These are phyloP conservation scores for Itoplectis maculator DNA, from an alignment of 2,888 invertebrate species.

Conservation along the genomic window DNA sequence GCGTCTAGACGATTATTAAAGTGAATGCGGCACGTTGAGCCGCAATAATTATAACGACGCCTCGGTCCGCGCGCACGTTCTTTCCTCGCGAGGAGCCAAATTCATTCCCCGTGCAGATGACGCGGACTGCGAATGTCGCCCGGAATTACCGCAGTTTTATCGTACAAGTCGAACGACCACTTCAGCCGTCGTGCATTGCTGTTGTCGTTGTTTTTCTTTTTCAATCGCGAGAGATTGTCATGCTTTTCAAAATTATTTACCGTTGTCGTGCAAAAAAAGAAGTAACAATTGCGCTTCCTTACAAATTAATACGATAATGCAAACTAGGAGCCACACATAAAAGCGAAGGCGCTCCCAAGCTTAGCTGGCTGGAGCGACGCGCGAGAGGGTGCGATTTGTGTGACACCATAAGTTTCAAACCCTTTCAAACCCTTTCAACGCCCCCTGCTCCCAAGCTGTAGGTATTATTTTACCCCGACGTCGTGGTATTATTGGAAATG, in stretches of 20 bases:
- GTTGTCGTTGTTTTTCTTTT: too few species aligned
- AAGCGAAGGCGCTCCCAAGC: background rate
- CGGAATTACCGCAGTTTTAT: background rate
- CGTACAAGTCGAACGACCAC: background rate
- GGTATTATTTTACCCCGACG: constrained; percentile 38
- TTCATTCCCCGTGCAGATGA: background rate
- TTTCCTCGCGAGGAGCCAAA: constrained; percentile 4
- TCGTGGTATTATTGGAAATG: constrained; percentile 32
- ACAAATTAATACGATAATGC: background rate
- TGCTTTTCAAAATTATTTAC: too few species aligned
- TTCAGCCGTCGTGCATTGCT: background rate
- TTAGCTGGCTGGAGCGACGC: background rate
- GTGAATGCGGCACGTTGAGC: constrained; percentile 66
- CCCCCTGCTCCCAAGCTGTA: constrained; percentile 17
- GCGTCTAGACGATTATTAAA: constrained; percentile 75
- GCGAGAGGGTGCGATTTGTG: background rate
- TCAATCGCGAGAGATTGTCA: too few species aligned
- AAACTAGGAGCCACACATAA: background rate
- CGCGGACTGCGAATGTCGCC: background rate
- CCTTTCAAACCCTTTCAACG: constrained; percentile 17
- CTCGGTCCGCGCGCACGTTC: constrained; percentile 18
- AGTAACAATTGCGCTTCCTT: background rate
- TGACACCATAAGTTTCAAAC: constrained; percentile 25
- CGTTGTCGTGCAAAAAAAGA: too few species aligned
- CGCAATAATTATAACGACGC: constrained; percentile 70